Evolutionary conservation across 2,888 invertebrate genomes (phyloP).

Genomic region (Erebia palarica): DNA sequence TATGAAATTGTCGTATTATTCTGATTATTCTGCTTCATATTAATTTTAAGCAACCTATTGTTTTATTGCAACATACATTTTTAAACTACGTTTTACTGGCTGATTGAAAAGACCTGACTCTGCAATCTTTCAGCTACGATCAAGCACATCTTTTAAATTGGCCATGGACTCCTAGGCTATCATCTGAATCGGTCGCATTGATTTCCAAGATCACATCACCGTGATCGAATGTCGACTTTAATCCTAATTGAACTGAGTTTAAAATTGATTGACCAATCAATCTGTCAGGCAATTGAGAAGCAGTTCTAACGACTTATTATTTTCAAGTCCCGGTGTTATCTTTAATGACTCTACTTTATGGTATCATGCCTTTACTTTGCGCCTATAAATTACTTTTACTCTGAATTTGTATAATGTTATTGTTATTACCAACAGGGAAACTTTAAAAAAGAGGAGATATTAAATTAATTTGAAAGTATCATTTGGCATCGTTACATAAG

Average conservation of each 20-base stretch:
- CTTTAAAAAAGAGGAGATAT: neutral
- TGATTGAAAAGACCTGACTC: too few relatives aligned
- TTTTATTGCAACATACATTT: too few relatives aligned
- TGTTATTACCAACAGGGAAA: neutral
- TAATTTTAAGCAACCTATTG: too few relatives aligned
- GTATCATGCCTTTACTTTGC: conserved; percentile 28
- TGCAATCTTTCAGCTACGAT: too few relatives aligned
- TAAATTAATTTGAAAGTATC: neutral
- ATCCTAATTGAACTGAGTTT: neutral
- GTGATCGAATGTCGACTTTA: conserved; percentile 29
- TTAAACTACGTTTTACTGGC: too few relatives aligned
- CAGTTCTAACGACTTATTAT: conserved; percentile 39
- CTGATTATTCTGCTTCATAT: too few relatives aligned
- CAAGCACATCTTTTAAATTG: too few relatives aligned
- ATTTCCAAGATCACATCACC: conserved; percentile 44
- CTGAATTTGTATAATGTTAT: neutral
- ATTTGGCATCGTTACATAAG: neutral
- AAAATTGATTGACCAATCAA: conserved; percentile 14
- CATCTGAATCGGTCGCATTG: conserved; percentile 55
- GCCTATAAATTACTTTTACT: neutral
- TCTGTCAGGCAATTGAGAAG: conserved; percentile 38
- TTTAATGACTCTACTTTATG: conserved; percentile 38
- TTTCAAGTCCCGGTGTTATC: conserved; percentile 40
- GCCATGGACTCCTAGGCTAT: too few relatives aligned
- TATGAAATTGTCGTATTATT: too few relatives aligned